Evolutionary conservation across 2,888 invertebrate genomes (phyloP), one percentile per base, ranked within the genome.

Genomic region (Nysson spinosus): DNA sequence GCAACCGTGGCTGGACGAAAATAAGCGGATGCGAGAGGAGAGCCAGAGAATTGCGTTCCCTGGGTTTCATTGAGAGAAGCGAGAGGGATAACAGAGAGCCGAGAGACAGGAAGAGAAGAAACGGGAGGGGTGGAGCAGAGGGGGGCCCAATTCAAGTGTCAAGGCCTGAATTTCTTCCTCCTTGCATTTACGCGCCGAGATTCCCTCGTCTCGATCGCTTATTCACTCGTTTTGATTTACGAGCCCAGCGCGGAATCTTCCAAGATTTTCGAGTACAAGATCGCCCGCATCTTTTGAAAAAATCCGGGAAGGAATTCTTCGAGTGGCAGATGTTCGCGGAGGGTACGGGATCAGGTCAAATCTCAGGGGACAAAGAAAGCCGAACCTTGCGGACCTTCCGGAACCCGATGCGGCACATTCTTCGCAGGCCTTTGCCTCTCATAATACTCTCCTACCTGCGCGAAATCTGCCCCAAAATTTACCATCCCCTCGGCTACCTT

Each of bases 1-100:
- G 75, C 71, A 60, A n/a, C n/a, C 66, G 55, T 66, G 76, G 70
- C 72, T 69, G 70, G 71, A 79, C 80, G 51, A 58, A 82, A 82
- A 82, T 82, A 82, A 72, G 69, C 72, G 64, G 69, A 55, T 42
- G 51, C 49, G 47, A 58, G 57, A 37, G 42, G 26, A n/a, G 35
- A 12, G 5, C 6, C 19, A 34, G 4, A n/a, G 70, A 28, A 56
- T 64, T 55, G 50, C 50, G 56, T 50, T 60, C 52, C n/a, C n/a
- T 40, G 60, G 46, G 24, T 52, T 68, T 68, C 63, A 60, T 72
- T 71, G 49, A 68, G 35, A 7, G 37, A 19, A 60, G 40, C 4
- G 64, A 69, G 61, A 60, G 35, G 19, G 7, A 35, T n/a, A n/a
- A n/a, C n/a, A n/a, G 6, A 28, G 9, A 32, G 22, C 12, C 6